Base-by-base conservation (phyloP, 2,888 invertebrate genomes). In the Caenorhabditis sp. region DNA sequence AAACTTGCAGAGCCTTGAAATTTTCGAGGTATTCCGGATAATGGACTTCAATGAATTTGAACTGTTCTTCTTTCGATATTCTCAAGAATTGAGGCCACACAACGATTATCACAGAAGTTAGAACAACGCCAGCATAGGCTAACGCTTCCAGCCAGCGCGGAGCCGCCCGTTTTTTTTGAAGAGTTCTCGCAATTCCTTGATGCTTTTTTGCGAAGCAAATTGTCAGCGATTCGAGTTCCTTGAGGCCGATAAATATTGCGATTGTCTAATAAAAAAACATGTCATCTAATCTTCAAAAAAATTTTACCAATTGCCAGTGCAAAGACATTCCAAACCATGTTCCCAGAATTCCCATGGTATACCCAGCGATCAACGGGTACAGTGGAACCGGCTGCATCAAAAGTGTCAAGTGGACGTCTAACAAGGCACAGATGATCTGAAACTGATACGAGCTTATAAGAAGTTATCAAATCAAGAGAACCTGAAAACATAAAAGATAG, bases 401-500 rank as follows among this genome's bases (percentile, higher is more conserved):
- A 32, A 56, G 20, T n/a, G 56, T 56, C 4, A 56, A 3, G n/a
- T 32, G 28, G 15, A 56, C n/a, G 20, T 56, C 56, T n/a, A 28
- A n/a, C 13, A 24, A 26, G n/a, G 26, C 22, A 11, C 55, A 55
- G 26, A 11, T 11, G 15, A 26, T 11, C 24, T 55, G 55, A 26
- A 26, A 55, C 1, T 32, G 26, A 24, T 11, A 55, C 8, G n/a
- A n/a, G n/a, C 1, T 26, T 24, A 26, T 55, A 22, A 9, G 4
- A 55, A 6, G 5, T 32, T 32, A 32, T 32, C 9, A 6, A 6
- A 32, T 32, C 32, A 32, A 4, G 4, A 32, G 32, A n/a, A 68
- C 68, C 44, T 68, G 68, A 56, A 68, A 68, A 26, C 28, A 1
- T 18, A 68, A 6, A 44, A 68, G 15, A 47, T 51, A 68, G 22